Percentiles rank a stretch among this genome's conserved stretches.
These are phyloP conservation scores for Rhinogobio ventralis DNA, from an alignment of 2,797 vertebrate genomes.

Conservation along the genomic window DNA sequence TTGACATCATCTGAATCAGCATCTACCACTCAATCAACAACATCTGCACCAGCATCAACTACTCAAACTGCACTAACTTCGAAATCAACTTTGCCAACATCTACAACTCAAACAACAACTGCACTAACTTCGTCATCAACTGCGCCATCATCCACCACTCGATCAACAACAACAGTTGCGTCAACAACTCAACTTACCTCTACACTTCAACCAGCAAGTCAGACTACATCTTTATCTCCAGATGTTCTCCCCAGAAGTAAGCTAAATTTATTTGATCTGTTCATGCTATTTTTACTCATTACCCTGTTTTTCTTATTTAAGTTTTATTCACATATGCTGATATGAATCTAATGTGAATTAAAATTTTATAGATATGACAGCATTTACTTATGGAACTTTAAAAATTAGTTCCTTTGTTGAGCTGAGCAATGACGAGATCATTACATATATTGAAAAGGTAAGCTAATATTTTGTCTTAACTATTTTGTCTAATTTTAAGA, in stretches of 20 bases:
- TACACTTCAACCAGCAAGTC: not conserved
- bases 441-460: constrained; percentile 42
- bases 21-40: not conserved
- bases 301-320: not conserved
- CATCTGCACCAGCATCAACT: not conserved
- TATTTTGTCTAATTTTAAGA: not conserved
- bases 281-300: not conserved
- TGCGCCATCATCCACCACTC: not conserved
- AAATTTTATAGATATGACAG: constrained; percentile 21
- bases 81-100: not conserved
- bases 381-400: constrained; percentile 25
- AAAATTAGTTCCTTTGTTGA: constrained; percentile 24
- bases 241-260: not conserved
- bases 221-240: not conserved
- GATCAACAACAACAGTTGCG: not conserved
- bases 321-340: not conserved
- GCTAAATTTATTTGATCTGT: not conserved
- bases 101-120: not conserved
- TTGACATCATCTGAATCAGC: not conserved
- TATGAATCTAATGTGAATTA: not conserved
- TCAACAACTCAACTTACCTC: not conserved
- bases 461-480: not conserved
- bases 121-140: not conserved
- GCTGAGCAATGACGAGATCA: constrained; percentile 32
- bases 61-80: not conserved